These are phyloP conservation scores for Leptoclinus maculatus DNA, from an alignment of 2,797 vertebrate species.

Conservation along the genomic window DNA sequence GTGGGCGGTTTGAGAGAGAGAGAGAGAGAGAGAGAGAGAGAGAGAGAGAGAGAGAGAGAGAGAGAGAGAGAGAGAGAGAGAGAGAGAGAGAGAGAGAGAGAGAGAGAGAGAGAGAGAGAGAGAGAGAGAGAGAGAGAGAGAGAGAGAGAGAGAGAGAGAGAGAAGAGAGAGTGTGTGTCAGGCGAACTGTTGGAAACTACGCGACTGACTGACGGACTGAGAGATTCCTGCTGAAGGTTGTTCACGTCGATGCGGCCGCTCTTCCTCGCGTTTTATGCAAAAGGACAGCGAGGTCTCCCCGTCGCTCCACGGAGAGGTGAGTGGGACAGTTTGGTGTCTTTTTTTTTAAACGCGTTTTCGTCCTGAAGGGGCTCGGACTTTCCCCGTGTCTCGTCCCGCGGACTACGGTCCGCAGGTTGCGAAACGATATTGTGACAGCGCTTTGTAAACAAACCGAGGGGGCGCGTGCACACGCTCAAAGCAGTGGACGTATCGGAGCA, in stretches of 20 bases:
- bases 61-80: conserved; percentile 32
- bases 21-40: conserved; percentile 18
- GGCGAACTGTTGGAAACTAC: conserved; percentile 68
- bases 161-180: conserved; percentile 11
- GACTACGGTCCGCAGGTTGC: conserved; percentile 22
- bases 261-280: conserved; percentile 71
- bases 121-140: conserved; percentile 44
- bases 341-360: conserved; percentile 9
- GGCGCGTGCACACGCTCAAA: neutral
- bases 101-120: conserved; percentile 18
- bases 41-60: conserved; percentile 44
- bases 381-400: conserved; percentile 18
- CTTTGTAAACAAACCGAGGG: conserved; percentile 78
- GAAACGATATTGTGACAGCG: conserved; percentile 69
- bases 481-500: neutral
- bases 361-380: conserved; percentile 13
- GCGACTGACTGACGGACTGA: conserved; percentile 37
- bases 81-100: conserved; percentile 43
- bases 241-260: conserved; percentile 61
- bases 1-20: conserved; percentile 75
- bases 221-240: conserved; percentile 55
- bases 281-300: neutral
- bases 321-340: conserved; percentile 12
- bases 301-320: conserved; percentile 72
- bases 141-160: conserved; percentile 32